These are phyloP conservation scores for Diadromus collaris DNA, from an alignment of 2,888 invertebrate species.

Conservation along the genomic window DNA sequence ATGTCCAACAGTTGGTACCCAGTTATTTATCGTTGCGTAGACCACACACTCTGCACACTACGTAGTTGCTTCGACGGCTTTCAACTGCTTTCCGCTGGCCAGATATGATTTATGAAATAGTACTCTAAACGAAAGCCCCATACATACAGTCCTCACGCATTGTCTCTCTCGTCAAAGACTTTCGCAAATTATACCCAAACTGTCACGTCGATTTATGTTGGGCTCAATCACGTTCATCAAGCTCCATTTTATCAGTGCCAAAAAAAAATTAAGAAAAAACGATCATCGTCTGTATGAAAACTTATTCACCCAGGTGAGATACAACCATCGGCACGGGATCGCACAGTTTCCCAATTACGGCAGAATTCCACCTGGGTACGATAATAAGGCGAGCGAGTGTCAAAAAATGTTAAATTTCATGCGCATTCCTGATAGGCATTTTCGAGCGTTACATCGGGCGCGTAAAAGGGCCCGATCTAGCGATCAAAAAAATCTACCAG, in stretches of 20 bases:
- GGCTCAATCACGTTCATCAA: constrained; percentile 1
- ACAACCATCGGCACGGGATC: no score
- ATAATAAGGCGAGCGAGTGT: no score
- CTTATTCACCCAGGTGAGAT: background rate
- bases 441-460: no score
- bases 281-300: constrained; percentile 45
- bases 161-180: constrained; percentile 5
- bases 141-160: constrained; percentile 6
- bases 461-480: no score
- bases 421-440: no score
- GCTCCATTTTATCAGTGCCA: constrained; percentile 10
- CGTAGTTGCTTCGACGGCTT: constrained; percentile 75
- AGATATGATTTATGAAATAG: constrained; percentile 6
- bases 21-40: constrained; percentile 71
- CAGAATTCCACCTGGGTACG: no score
- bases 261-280: constrained; percentile 7
- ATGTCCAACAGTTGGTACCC: constrained; percentile 79
- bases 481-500: no score
- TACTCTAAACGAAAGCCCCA: constrained; percentile 42
- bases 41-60: constrained; percentile 64
- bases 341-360: no score
- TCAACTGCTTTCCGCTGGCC: constrained; percentile 46
- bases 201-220: background rate
- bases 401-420: no score
- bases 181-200: background rate